These are phyloP conservation scores for Drosophila quasianomalipes DNA, from an alignment of 2,888 invertebrate genomes.

Conservation along the genomic window DNA sequence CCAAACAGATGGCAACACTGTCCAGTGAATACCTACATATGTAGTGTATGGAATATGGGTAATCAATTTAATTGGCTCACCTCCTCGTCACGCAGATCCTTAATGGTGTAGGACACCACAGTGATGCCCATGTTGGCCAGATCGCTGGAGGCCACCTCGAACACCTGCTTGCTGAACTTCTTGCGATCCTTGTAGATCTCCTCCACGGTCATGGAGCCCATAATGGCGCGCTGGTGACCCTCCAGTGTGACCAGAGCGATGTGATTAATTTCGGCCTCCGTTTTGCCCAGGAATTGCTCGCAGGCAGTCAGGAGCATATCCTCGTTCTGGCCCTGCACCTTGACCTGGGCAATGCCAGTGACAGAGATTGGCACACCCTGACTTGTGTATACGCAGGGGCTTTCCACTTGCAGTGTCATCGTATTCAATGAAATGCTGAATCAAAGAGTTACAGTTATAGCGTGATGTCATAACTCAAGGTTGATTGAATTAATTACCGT, in stretches of 20 bases:
- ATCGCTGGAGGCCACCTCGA: constrained; percentile 97
- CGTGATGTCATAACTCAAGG: constrained; percentile 33
- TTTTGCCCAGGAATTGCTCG: constrained; percentile 96
- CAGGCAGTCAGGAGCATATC: constrained; percentile 93
- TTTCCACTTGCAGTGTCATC: constrained; percentile 98
- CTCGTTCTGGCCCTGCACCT: constrained; percentile 91
- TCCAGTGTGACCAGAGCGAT: constrained; percentile 96
- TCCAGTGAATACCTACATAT: not conserved
- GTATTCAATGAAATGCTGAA: constrained; percentile 96
- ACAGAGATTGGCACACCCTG: constrained; percentile 99
- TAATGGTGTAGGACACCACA: constrained; percentile 96
- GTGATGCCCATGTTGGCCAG: constrained; percentile 98
- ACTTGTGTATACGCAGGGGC: constrained; percentile 97
- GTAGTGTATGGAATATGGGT: not conserved
- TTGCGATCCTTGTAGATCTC: constrained; percentile 98
- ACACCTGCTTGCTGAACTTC: constrained; percentile 97
- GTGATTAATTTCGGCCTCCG: constrained; percentile 94
- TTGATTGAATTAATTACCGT: constrained; percentile 86
- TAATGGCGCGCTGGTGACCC: constrained; percentile 97
- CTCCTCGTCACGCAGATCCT: constrained; percentile 97
- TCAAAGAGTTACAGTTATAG: not conserved
- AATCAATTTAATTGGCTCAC: constrained; percentile 86
- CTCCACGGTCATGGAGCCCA: constrained; percentile 98
- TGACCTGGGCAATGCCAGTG: constrained; percentile 98
- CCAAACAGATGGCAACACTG: constrained; percentile 7